Evolutionary conservation across 2,888 invertebrate genomes (phyloP).

Genomic region (Stenurella melanura): DNA sequence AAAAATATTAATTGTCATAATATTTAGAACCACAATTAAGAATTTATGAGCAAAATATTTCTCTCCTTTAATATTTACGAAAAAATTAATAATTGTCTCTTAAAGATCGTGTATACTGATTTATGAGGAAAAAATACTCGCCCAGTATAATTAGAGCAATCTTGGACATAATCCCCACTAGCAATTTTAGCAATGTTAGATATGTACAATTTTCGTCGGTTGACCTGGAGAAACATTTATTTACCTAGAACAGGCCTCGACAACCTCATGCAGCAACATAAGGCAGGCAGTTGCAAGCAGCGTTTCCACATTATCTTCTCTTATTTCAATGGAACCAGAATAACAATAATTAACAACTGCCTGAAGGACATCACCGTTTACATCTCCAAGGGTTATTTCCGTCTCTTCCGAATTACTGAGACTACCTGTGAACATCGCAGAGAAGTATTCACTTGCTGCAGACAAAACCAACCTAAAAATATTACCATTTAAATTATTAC

Average conservation of each 20-base stretch:
- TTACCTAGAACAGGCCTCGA: slow-evolving; percentile 87
- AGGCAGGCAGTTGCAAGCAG: slow-evolving; percentile 91
- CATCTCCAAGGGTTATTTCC: slow-evolving; percentile 89
- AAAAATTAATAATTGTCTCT: too few species aligned
- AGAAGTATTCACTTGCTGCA: slow-evolving; percentile 95
- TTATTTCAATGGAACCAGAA: slow-evolving; percentile 88
- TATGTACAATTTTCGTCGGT: too few species aligned
- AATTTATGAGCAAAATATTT: too few species aligned
- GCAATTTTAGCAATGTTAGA: too few species aligned
- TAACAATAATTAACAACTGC: slow-evolving; percentile 93
- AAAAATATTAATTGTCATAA: too few species aligned
- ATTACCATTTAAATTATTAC: not conserved
- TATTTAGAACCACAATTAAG: too few species aligned
- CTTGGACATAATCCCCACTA: too few species aligned
- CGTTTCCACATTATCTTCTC: slow-evolving; percentile 94
- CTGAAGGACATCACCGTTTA: slow-evolving; percentile 90
- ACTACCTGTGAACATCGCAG: slow-evolving; percentile 95
- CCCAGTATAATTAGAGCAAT: too few species aligned
- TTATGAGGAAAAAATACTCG: too few species aligned
- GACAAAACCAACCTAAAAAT: slow-evolving; percentile 86
- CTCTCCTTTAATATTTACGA: too few species aligned
- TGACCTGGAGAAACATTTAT: not conserved
- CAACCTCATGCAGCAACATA: slow-evolving; percentile 89
- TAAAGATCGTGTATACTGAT: too few species aligned
- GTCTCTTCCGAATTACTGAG: slow-evolving; percentile 88